Evolutionary conservation across 2,888 invertebrate species (phyloP), one percentile per base, ranked within the genome.

Genomic region (Aporophyla lueneburgensis): DNA sequence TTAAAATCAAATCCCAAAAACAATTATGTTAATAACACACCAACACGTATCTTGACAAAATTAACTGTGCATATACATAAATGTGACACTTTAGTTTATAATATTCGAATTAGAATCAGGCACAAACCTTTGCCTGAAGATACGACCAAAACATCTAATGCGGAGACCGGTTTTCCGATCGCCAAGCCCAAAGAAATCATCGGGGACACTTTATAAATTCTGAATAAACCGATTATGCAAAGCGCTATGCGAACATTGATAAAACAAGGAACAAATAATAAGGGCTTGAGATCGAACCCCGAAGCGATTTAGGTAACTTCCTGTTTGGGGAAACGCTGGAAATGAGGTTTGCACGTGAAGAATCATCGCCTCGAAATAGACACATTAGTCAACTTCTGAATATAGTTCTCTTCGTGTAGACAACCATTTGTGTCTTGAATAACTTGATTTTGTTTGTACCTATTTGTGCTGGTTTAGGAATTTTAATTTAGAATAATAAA

Each of bases 171-270:
- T 94, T 92, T 85, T 71, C 73, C 76, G 66, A 73, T 82, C 83
- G 85, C 84, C 86, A 80, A 86, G 85, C 84, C 85, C 85, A 85
- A 87, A 87, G 86, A 88, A 89, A 90, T 89, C 89, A 88, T 86
- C 71, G 84, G 88, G 88, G 90, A 92, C 91, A 92, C 89, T 92
- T 91, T 92, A 91, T 92, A 91, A 84, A 80, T 86, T 86, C 90
- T 89, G 92, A 92, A 93, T 93, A 93, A 93, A 92, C 91, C 91
- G 93, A 95, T 94, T 94, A 94, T 94, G 93, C 93, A 92, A 94
- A 95, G 89, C 89, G 87, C 84, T 89, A 87, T 87, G 88, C 88
- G 87, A 88, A 88, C 89, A 86, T 80, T 81, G 81, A 81, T 86
- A 85, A 87, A 91, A 92, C 80, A 86, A 86, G 88, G 88, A 91